Evolutionary conservation across 2,888 invertebrate genomes (phyloP), one percentile per base, ranked within the genome.

Genomic region (Campopleginae sp.): DNA sequence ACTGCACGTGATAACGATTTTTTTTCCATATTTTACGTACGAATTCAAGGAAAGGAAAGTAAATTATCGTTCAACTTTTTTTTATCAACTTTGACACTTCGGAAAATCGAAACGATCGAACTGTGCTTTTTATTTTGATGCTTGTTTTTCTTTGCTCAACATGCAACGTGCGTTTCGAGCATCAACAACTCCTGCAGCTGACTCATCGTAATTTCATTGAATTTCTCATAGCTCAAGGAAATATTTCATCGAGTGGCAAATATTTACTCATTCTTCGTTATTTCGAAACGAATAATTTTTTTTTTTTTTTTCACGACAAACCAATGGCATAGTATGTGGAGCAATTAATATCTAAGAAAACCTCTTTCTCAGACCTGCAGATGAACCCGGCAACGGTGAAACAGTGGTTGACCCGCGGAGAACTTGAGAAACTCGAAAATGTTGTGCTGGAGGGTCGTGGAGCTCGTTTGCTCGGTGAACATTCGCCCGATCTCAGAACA

Each of bases 391-490:
- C 94, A 51, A 94, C 94, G 80, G 92, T 96, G 51, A 95, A 95
- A 87, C 94, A 95, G 88, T 94, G 95, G 94, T 94, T 96, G 70
- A 93, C 95, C 72, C 94, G 94, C 75, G 96, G 96, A 14, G 96
- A 96, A 89, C 91, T 96, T 63, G 96, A 96, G 6, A 96, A 95
- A 89, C 93, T 97, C 80, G 96, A 96, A 91, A 95, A 96, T 90
- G 93, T 96, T 31, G 95, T 96, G 0, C 91, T 96, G 65, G 96
- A 96, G 89, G 97, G 97, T 4, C 96, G 96, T 91, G 97, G 96
- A 0, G 95, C 95, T 86, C 95, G 96, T 89, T 93, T 97, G 63
- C 91, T 96, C 79, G 96, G 96, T 6, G 96, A 96, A 92, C 95
- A 95, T 82, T 95, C 96, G 0, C 94, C 95, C 2, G 96, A 96